A percentile compares a stretch with the other conserved stretches of the same genome.
These are phyloP conservation scores for Aphidius gifuensis DNA, from an alignment of 1,140 invertebrate genomes.

Conservation along the genomic window DNA sequence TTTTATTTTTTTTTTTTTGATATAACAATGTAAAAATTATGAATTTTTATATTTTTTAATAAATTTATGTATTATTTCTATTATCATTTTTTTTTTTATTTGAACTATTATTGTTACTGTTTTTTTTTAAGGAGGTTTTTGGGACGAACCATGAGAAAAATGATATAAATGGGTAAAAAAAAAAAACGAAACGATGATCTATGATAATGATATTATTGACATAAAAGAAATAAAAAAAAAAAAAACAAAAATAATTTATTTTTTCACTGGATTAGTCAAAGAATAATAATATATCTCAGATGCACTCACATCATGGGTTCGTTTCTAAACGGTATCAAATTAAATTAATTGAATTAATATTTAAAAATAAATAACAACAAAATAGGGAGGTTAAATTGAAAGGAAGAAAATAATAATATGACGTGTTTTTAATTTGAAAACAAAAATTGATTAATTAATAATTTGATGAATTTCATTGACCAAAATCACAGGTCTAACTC, in stretches of 20 bases:
- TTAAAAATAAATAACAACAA: not conserved
- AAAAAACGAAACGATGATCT: constrained; percentile 2
- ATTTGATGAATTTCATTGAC: not conserved
- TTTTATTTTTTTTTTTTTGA: not conserved
- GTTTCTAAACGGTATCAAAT: constrained; percentile 23
- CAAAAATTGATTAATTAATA: not conserved
- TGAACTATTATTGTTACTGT: no score
- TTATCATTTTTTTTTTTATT: no score
- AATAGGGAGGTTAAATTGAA: not conserved
- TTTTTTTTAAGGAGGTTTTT: no score
- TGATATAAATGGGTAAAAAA: constrained; percentile 6
- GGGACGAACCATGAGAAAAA: not conserved
- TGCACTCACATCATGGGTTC: constrained; percentile 47
- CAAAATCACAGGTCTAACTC: not conserved
- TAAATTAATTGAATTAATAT: not conserved
- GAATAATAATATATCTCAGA: constrained; percentile 53
- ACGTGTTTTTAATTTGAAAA: not conserved
- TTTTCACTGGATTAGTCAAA: constrained; percentile 56
- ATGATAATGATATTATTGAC: constrained; percentile 10
- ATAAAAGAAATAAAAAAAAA: constrained; percentile 30
- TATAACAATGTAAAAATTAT: not conserved
- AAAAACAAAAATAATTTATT: constrained; percentile 56
- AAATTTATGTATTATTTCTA: no score
- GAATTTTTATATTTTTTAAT: no score
- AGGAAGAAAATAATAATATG: constrained; percentile 2